Conservation (phyloP, 2,888 invertebrate genomes). For the Trichogramma dendrolimi region DNA sequence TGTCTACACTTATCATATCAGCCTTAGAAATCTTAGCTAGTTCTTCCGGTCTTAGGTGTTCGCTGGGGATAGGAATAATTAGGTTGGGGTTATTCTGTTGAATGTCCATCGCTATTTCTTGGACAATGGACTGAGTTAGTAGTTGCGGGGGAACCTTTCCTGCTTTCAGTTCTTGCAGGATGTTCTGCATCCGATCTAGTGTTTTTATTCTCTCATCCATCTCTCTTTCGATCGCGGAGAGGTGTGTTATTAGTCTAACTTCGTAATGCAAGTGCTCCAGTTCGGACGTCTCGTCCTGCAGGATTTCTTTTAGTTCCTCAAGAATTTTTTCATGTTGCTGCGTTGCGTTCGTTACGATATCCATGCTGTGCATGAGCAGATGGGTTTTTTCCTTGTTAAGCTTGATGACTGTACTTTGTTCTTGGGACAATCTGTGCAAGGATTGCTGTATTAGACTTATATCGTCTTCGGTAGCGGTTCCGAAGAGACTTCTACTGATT, state of each 20-base stretch:
- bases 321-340: no score
- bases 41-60: background rate
- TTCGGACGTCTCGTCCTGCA: no score
- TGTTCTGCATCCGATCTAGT: background rate
- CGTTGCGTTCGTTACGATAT: background rate
- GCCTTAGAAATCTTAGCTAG: background rate
- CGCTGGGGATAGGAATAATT: background rate
- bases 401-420: background rate
- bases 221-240: no score
- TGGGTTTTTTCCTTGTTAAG: background rate
- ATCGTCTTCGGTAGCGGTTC: background rate
- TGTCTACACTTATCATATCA: background rate
- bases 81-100: background rate
- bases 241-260: no score
- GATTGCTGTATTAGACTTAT: background rate
- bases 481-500: background rate
- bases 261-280: no score
- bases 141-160: background rate
- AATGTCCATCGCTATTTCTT: background rate
- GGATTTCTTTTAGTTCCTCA: no score
- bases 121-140: background rate
- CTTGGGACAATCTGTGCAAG: background rate
- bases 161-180: background rate
- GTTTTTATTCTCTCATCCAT: background rate
- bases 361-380: background rate